Conservation (phyloP, 2,888 invertebrate genomes). For the Epinotia nisella region DNA sequence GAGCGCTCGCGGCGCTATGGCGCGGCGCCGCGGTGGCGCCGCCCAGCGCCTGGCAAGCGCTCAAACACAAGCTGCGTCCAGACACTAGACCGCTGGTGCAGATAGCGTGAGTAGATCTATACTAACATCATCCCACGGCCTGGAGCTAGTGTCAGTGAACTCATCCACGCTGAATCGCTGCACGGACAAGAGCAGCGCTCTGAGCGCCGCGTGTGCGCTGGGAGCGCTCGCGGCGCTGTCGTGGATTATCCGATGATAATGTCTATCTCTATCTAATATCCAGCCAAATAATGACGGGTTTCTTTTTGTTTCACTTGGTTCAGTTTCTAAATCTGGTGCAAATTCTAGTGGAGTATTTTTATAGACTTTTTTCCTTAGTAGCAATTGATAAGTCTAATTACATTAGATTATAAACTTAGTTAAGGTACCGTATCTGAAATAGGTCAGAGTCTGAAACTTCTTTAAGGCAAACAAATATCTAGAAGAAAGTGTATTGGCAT, state of each 20-base stretch:
- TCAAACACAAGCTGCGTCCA: slow-evolving; percentile 86
- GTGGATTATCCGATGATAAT: slow-evolving; percentile 63
- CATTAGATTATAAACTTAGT: background rate
- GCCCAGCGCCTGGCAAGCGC: slow-evolving; percentile 70
- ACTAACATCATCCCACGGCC: slow-evolving; percentile 88
- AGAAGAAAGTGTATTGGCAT: slow-evolving; percentile 25
- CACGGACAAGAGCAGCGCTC: slow-evolving; percentile 71
- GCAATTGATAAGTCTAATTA: background rate
- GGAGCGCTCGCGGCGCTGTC: slow-evolving; percentile 88
- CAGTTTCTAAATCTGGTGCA: no score
- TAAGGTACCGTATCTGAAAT: background rate
- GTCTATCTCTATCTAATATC: no score
- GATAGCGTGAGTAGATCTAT: slow-evolving; percentile 71
- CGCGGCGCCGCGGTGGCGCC: slow-evolving; percentile 88
- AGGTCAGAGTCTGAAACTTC: background rate
- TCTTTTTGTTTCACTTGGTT: no score
- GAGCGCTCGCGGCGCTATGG: slow-evolving; percentile 82
- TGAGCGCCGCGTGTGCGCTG: slow-evolving; percentile 80
- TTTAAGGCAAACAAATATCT: background rate
- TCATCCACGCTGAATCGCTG: slow-evolving; percentile 90
- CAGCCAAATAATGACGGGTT: no score
- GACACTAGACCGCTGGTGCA: slow-evolving; percentile 86
- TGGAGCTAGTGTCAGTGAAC: slow-evolving; percentile 89
- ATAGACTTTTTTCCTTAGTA: no score
- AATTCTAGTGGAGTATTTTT: no score